Evolutionary conservation across 2,888 invertebrate genomes (phyloP).

Genomic region (Meghimatium bilineatum): DNA sequence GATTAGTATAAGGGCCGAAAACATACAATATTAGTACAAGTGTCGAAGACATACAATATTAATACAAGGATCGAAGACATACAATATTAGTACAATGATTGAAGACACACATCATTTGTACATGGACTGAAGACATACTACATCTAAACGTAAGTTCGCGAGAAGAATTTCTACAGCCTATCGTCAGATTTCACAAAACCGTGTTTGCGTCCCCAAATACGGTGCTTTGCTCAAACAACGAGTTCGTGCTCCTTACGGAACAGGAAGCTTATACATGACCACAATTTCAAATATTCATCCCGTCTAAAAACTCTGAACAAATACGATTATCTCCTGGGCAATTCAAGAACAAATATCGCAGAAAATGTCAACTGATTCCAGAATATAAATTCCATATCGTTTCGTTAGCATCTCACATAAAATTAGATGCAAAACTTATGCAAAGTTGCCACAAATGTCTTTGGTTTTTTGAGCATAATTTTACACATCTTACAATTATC

Average conservation of each 20-base stretch:
- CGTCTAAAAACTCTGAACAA: conserved; percentile 10
- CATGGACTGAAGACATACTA: too few species aligned
- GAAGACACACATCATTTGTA: too few species aligned
- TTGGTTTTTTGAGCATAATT: background rate
- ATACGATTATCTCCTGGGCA: conserved; percentile 22
- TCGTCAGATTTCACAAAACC: background rate
- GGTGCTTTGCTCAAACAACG: background rate
- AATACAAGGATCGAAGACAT: too few species aligned
- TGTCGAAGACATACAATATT: too few species aligned
- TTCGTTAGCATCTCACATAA: background rate
- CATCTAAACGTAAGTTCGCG: too few species aligned
- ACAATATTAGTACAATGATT: too few species aligned
- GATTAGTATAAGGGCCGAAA: too few species aligned
- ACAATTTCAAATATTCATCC: background rate
- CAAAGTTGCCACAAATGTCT: background rate
- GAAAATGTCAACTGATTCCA: conserved; percentile 12
- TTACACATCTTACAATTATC: background rate
- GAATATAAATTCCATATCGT: conserved; percentile 8
- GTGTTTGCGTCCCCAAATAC: background rate
- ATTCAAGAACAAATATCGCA: conserved; percentile 3
- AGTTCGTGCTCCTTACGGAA: background rate
- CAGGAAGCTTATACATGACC: background rate
- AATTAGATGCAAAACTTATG: background rate
- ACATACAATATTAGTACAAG: too few species aligned
- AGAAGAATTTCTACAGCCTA: background rate